Conservation (phyloP, 2,113 vertebrate genomes). For the Aspidoscelis tigris region DNA sequence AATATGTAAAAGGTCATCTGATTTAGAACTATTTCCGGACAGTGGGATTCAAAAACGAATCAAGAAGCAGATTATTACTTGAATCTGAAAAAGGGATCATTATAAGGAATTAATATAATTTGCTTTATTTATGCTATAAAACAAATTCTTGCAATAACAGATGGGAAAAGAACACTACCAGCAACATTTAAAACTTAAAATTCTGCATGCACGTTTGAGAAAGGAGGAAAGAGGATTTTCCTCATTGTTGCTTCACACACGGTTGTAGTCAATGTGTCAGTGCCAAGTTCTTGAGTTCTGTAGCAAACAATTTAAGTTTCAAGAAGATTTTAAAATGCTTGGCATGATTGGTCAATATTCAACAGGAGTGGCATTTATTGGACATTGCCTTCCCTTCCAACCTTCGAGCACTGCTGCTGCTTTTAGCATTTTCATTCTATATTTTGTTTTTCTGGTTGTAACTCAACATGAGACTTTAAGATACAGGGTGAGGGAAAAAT, state of each 20-base stretch:
- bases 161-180: background rate
- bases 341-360: background rate
- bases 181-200: constrained; percentile 13
- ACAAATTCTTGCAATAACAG: background rate
- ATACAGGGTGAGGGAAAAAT: too few relatives aligned
- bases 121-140: background rate
- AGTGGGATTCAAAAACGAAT: constrained; percentile 75
- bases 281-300: background rate
- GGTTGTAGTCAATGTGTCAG: constrained; percentile 29
- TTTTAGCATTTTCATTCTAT: too few relatives aligned
- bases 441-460: too few relatives aligned
- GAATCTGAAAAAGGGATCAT: constrained; percentile 84
- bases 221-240: constrained; percentile 1
- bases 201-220: background rate
- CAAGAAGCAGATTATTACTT: constrained; percentile 79
- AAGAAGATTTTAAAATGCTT: background rate
- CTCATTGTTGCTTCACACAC: constrained; percentile 15
- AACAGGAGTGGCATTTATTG: background rate
- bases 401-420: too few relatives aligned
- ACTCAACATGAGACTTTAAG: too few relatives aligned
- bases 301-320: too few relatives aligned
- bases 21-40: constrained; percentile 85
- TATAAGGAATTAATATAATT: constrained; percentile 76
- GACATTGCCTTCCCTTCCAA: too few relatives aligned
- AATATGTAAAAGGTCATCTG: constrained; percentile 75